Evolutionary conservation across 2,113 vertebrate genomes (phyloP), one percentile per base, ranked within the genome.

Genomic region (Centropristis striata): DNA sequence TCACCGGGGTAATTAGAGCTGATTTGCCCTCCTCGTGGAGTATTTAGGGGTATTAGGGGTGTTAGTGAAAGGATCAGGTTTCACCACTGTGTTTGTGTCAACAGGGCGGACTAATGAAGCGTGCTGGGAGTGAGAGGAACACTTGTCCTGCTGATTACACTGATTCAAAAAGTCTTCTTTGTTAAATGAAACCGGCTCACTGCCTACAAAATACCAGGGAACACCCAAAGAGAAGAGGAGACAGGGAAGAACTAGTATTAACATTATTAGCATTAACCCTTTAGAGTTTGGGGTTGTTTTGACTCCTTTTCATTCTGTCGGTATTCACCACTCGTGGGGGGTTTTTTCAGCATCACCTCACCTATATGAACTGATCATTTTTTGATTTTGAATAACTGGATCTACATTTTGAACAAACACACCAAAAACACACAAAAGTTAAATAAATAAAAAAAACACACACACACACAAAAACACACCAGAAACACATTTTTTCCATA

Each of bases 61-160:
- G 83, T 92, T 89, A 89, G 72, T 6, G 73, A 61, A 66, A 61
- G 83, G 80, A 86, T 88, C 86, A 76, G 66, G 81, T 92, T 92
- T 91, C 90, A 89, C 39, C 67, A 41, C 83, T 69, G 23, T 86
- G 75, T 86, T 84, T 86, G 74, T 87, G 90, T 92, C 87, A 93
- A 90, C 89, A 88, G 68, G 75, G 75, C 77, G 21, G 90, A 72
- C 90, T 92, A 94, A 93, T 92, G 90, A 86, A 86, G 90, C 89
- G 57, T 88, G 82, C 86, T 84, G 89, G 87, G 90, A 85, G 81
- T 82, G 81, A 87, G 74, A 83, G 75, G 71, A 84, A 81, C 84
- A 86, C 88, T 86, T 78, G 85, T 80, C 71, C 76, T 71, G 82
- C 88, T 89, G 86, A 92, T 92, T 86, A 41, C 2, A 14, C 76